Base-by-base conservation (phyloP, 1,140 invertebrate species). In the Pectinophora gossypiella region DNA sequence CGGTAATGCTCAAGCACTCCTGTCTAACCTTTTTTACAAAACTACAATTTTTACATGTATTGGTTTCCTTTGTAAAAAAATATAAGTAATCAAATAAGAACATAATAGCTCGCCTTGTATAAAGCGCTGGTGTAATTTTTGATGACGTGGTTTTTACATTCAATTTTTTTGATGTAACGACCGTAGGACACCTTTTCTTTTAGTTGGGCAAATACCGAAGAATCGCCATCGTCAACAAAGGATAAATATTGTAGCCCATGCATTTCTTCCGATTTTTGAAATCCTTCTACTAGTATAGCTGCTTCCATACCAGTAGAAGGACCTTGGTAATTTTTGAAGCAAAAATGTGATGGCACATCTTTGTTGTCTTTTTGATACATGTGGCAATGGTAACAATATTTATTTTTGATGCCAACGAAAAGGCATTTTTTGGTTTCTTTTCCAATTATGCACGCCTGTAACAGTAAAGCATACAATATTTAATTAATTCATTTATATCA, bases 331-430 rank as follows among this genome's bases (percentile, higher is more conserved):
- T 81, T 79, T 63, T 68, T 70, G 32, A 59, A 76, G 50, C 77
- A 79, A 7, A 12, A n/a, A 48, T 77, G 74, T 4, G 16, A 10
- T 22, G 52, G 12, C 10, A 48, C 16, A 16, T 50, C 19, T 45
- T 22, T 19, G 3, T 18, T 32, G 22, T 58, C 40, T 22, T 23
- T 22, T 43, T 51, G 1, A 18, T 42, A 51, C 15, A 9, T 15
- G 2, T 20, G 32, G 15, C 53, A 56, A 9, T 42, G 40, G n/a
- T 13, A 42, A 36, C 82, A 85, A 53, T 58, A 72, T 61, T 73
- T 85, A 44, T 81, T 83, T 18, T 72, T 48, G 3, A 85, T 55
- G 12, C 70, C 79, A 35, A 83, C 40, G 50, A 65, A 72, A 6
- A 88, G 54, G 10, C 86, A 45, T 51, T 81, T 76, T 21, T 49